Evolutionary conservation across 2,888 invertebrate genomes (phyloP).

Genomic region (Platycnemis pennipes): DNA sequence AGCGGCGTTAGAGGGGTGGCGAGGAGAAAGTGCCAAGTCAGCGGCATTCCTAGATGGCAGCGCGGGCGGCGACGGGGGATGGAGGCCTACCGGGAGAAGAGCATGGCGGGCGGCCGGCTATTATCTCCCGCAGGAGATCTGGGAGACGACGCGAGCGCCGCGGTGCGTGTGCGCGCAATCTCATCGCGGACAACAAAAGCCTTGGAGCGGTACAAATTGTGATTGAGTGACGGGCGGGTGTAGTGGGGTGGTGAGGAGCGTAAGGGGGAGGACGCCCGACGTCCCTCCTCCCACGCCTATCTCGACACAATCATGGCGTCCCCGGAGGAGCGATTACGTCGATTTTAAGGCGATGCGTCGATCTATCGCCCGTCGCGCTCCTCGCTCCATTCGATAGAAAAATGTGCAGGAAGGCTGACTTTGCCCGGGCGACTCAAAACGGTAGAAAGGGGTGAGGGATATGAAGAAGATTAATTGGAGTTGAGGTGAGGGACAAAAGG

Average conservation of each 20-base stretch:
- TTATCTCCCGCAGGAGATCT: conserved; percentile 15
- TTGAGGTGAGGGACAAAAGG: background rate
- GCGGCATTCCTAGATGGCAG: conserved; percentile 34
- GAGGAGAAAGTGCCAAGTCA: conserved; percentile 45
- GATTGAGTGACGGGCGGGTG: conserved; percentile 30
- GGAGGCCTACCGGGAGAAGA: background rate
- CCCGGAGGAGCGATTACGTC: conserved; percentile 7
- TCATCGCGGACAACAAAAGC: conserved; percentile 42
- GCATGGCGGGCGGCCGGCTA: background rate
- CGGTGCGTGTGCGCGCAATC: background rate
- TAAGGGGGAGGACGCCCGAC: no score
- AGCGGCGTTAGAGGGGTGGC: background rate
- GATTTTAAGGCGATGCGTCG: conserved; percentile 9
- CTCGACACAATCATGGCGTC: conserved; percentile 16
- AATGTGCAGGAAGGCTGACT: background rate
- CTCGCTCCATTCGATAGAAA: background rate
- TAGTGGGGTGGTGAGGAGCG: no score
- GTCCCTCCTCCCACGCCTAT: background rate
- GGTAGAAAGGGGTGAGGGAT: background rate
- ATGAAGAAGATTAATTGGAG: conserved; percentile 27
- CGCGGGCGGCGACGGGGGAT: conserved; percentile 4
- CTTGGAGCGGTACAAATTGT: conserved; percentile 20
- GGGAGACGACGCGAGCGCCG: background rate
- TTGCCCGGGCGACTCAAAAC: background rate
- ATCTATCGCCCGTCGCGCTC: background rate